A percentile compares a stretch with the other conserved stretches of the same genome.
Conservation (phyloP, 2,888 invertebrate species). For the Didymodactylos carnosus region DNA sequence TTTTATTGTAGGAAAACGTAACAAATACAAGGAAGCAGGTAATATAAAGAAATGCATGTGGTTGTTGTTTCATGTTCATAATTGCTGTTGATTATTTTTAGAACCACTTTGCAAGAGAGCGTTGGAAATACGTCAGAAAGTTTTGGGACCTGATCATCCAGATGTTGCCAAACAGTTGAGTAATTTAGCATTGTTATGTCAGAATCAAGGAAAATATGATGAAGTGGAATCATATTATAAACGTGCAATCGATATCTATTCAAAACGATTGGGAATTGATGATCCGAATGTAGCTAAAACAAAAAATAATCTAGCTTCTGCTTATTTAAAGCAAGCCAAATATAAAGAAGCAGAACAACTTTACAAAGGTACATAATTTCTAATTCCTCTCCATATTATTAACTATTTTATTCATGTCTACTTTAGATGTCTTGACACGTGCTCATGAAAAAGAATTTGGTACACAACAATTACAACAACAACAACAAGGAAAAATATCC, state of each 20-base stretch:
- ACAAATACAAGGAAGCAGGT: constrained; percentile 36
- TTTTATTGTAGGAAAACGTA: constrained; percentile 47
- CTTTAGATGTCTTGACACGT: constrained; percentile 19
- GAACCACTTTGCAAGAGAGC: constrained; percentile 98
- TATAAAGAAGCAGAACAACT: constrained; percentile 94
- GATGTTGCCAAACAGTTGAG: constrained; percentile 98
- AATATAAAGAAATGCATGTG: too few relatives aligned
- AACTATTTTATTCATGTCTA: too few relatives aligned
- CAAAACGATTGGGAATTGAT: constrained; percentile 60
- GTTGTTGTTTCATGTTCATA: too few relatives aligned
- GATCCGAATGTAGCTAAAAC: constrained; percentile 98
- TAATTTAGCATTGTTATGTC: constrained; percentile 87
- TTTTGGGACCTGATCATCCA: constrained; percentile 88
- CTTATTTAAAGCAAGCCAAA: constrained; percentile 86
- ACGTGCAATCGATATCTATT: constrained; percentile 88
- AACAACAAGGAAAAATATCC: not conserved
- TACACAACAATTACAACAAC: not conserved
- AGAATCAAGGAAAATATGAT: constrained; percentile 85
- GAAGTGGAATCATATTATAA: constrained; percentile 56
- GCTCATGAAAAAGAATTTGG: constrained; percentile 8
- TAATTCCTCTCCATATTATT: too few relatives aligned
- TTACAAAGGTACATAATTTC: too few relatives aligned
- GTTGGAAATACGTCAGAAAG: constrained; percentile 88
- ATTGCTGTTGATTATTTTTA: too few relatives aligned
- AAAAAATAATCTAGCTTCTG: constrained; percentile 95